Conservation (phyloP, 2,888 invertebrate genomes). For the Biston betularia region DNA sequence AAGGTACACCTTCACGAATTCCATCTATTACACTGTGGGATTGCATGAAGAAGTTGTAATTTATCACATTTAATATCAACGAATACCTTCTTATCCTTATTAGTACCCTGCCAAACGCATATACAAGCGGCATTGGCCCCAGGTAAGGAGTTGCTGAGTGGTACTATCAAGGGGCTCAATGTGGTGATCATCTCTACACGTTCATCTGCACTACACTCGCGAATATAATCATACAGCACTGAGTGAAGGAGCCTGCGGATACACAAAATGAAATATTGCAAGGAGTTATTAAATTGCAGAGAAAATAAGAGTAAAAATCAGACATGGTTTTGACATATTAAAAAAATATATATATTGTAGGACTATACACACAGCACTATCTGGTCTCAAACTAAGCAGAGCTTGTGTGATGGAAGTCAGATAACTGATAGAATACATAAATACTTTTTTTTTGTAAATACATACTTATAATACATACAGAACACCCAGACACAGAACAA, state of each 20-base stretch:
- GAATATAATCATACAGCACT: slow-evolving; percentile 92
- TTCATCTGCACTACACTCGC: slow-evolving; percentile 89
- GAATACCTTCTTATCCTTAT: slow-evolving; percentile 90
- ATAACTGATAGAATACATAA: no score
- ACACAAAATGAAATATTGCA: background rate
- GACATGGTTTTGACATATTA: no score
- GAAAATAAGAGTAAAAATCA: no score
- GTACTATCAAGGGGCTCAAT: slow-evolving; percentile 88
- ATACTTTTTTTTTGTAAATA: no score
- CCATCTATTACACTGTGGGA: no score
- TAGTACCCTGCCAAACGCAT: slow-evolving; percentile 95
- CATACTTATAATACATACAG: no score
- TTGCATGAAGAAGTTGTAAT: background rate
- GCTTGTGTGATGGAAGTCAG: no score
- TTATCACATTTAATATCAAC: background rate
- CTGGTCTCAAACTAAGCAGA: no score
- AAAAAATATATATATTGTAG: no score
- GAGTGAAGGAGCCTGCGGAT: slow-evolving; percentile 90
- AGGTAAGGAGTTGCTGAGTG: slow-evolving; percentile 90
- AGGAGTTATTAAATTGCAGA: background rate
- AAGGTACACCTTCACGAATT: no score
- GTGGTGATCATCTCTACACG: slow-evolving; percentile 91
- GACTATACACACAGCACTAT: no score
- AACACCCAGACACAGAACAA: no score
- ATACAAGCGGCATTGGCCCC: slow-evolving; percentile 93